Conservation (phyloP, 2,797 vertebrate genomes). For the Lindbergichthys nudifrons region DNA sequence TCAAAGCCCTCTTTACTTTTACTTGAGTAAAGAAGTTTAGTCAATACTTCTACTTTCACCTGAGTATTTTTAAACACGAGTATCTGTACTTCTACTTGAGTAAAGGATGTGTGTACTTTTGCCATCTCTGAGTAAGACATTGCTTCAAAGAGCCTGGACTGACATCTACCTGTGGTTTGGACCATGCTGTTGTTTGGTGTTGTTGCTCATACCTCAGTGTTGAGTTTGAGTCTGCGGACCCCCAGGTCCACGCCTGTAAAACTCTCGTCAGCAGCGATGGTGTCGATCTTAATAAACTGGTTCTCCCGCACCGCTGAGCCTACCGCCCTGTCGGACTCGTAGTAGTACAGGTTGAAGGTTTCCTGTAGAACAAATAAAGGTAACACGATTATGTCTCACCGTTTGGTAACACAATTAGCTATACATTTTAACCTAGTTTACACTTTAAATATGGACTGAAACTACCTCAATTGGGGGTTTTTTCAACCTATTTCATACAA, state of each 20-base stretch:
- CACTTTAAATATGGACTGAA: background rate
- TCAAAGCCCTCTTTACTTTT: too few species aligned
- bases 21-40: too few species aligned
- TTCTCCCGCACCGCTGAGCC: conserved; percentile 89
- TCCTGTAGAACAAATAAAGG: conserved; percentile 73
- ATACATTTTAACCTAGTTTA: background rate
- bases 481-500: too few species aligned
- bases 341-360: conserved; percentile 97
- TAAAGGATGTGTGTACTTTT: too few species aligned
- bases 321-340: conserved; percentile 92
- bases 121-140: background rate
- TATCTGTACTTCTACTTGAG: too few species aligned
- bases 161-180: conserved; percentile 11
- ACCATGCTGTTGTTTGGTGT: background rate
- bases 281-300: conserved; percentile 97
- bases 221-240: conserved; percentile 92
- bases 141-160: conserved; percentile 2
- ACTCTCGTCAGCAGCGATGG: conserved; percentile 96
- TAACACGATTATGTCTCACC: too few species aligned
- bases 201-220: conserved; percentile 86
- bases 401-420: too few species aligned
- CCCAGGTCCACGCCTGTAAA: conserved; percentile 96
- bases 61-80: too few species aligned
- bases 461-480: too few species aligned
- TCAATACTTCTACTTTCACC: too few species aligned